A percentile compares a stretch with the other conserved stretches of the same genome.
Evolutionary conservation across 1,140 invertebrate genomes (phyloP).

Genomic region (Eumaeus atala): DNA sequence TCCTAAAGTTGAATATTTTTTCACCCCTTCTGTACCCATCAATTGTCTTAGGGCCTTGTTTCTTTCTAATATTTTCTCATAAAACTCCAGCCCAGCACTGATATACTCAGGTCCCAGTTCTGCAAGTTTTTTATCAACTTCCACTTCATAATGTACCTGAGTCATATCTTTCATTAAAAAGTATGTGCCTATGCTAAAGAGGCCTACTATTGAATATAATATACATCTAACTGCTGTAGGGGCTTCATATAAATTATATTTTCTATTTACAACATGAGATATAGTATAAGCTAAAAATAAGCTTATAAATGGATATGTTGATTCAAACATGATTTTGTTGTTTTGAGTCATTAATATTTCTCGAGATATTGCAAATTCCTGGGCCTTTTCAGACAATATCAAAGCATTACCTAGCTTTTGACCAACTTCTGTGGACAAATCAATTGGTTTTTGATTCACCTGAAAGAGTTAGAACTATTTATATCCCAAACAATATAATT

Average conservation of each 20-base stretch:
- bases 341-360: conserved; percentile 79
- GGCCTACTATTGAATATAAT: conserved; percentile 75
- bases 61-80: conserved; percentile 80
- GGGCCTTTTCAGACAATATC: conserved; percentile 81
- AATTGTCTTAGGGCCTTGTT: conserved; percentile 82
- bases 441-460: conserved; percentile 74
- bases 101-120: conserved; percentile 77
- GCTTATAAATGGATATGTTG: conserved; percentile 59
- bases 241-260: conserved; percentile 74
- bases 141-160: conserved; percentile 76
- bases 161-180: conserved; percentile 78
- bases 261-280: conserved; percentile 68
- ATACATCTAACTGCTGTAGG: conserved; percentile 67
- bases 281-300: conserved; percentile 72
- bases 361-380: conserved; percentile 85
- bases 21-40: conserved; percentile 76
- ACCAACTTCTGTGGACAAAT: conserved; percentile 78
- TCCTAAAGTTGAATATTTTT: conserved; percentile 78
- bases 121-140: conserved; percentile 77
- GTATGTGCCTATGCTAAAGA: conserved; percentile 78
- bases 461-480: conserved; percentile 39
- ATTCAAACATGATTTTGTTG: conserved; percentile 73
- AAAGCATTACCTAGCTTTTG: conserved; percentile 78
- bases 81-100: conserved; percentile 83
- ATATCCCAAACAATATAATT: conserved; percentile 7